These are phyloP conservation scores for Oreotrochilus melanogaster DNA, from an alignment of 2,113 vertebrate genomes.

Conservation along the genomic window DNA sequence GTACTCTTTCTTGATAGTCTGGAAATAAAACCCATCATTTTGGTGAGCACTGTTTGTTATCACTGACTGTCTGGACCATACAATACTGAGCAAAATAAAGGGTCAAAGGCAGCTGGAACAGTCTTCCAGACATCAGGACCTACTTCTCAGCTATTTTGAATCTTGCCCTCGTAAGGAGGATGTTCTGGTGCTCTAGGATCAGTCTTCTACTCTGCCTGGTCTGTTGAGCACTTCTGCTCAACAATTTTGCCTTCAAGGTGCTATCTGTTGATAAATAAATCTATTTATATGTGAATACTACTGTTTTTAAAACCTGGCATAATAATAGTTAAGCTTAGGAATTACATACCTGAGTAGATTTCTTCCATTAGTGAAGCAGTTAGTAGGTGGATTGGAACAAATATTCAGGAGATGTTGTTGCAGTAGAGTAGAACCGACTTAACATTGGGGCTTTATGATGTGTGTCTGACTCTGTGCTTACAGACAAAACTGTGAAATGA, in stretches of 20 bases:
- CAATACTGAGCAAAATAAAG: slow-evolving; percentile 58
- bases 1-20: slow-evolving; percentile 34
- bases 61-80: slow-evolving; percentile 1
- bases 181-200: neutral
- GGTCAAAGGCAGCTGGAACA: slow-evolving; percentile 14
- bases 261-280: neutral
- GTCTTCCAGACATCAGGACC: neutral
- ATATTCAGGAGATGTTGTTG: neutral
- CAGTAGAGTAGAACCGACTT: neutral
- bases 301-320: neutral
- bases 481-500: neutral
- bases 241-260: neutral
- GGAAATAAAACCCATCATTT: slow-evolving; percentile 24
- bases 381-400: neutral
- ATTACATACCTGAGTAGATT: neutral
- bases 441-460: neutral
- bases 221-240: neutral
- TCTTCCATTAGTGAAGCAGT: neutral
- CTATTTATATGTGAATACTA: neutral
- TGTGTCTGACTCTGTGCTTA: neutral
- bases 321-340: neutral
- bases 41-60: slow-evolving; percentile 20
- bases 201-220: neutral
- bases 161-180: neutral
- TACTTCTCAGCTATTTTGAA: neutral